Evolutionary conservation across 2,888 invertebrate species (phyloP).

Genomic region (Hedya salicella): DNA sequence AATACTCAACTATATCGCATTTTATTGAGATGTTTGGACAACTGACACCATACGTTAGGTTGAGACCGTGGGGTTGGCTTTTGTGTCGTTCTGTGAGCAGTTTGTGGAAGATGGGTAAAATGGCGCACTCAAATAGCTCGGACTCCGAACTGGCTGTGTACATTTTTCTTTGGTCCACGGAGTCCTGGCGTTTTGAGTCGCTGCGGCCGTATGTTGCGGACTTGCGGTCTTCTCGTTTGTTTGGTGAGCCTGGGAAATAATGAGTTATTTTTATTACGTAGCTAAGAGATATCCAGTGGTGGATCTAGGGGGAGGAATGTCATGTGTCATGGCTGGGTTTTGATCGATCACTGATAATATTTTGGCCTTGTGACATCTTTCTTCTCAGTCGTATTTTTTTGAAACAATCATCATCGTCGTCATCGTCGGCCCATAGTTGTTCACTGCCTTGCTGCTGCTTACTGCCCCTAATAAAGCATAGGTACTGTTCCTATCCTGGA

Average conservation of each 20-base stretch:
- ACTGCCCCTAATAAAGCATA: too few relatives aligned
- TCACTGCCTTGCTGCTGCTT: too few relatives aligned
- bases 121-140: constrained; percentile 93
- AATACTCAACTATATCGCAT: constrained; percentile 97
- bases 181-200: constrained; percentile 76
- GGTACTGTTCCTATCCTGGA: too few relatives aligned
- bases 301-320: too few relatives aligned
- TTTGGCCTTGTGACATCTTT: too few relatives aligned
- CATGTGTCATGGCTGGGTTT: too few relatives aligned
- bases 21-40: constrained; percentile 98
- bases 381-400: too few relatives aligned
- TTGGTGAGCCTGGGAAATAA: constrained; percentile 65
- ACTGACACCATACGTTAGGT: constrained; percentile 91
- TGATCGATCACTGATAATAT: too few relatives aligned
- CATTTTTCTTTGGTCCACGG: constrained; percentile 81
- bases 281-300: too few relatives aligned
- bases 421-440: too few relatives aligned
- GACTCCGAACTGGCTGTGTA: constrained; percentile 93
- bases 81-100: constrained; percentile 93
- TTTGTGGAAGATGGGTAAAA: constrained; percentile 96
- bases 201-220: constrained; percentile 78
- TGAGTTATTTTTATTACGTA: neutral
- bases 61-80: constrained; percentile 87
- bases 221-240: constrained; percentile 78
- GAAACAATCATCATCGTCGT: too few relatives aligned